Percentiles rank a stretch among this genome's conserved stretches.
Conservation (phyloP, 2,888 invertebrate species). For the Flabesymbios commensalis region DNA sequence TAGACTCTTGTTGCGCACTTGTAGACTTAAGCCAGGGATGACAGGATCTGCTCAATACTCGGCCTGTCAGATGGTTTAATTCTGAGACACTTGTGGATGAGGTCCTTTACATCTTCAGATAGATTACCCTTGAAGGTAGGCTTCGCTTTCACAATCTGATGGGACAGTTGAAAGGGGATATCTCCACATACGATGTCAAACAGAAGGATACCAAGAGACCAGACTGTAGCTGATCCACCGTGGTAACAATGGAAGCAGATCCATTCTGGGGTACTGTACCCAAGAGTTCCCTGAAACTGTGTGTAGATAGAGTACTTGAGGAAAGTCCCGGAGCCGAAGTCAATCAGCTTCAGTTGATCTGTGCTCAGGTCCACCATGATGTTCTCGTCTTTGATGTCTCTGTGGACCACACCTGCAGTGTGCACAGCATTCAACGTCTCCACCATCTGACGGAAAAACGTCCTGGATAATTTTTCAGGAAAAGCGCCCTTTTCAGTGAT, state of each 20-base stretch:
- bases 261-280: constrained; percentile 71
- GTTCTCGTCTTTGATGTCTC: constrained; percentile 70
- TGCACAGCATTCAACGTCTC: constrained; percentile 65
- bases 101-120: constrained; percentile 61
- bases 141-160: constrained; percentile 57
- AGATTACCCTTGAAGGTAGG: constrained; percentile 41
- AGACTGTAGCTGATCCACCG: constrained; percentile 68
- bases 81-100: constrained; percentile 65
- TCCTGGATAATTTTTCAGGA: constrained; percentile 64
- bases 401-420: constrained; percentile 65
- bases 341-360: constrained; percentile 66
- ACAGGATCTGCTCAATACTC: constrained; percentile 64
- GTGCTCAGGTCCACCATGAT: constrained; percentile 65
- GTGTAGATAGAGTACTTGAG: constrained; percentile 66
- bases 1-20: too few species aligned
- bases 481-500: constrained; percentile 67
- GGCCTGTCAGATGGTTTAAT: constrained; percentile 64
- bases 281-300: constrained; percentile 69
- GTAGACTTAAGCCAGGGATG: too few species aligned
- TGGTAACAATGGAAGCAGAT: constrained; percentile 65
- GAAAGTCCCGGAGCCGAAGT: constrained; percentile 69
- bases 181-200: constrained; percentile 71
- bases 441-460: constrained; percentile 67
- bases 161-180: constrained; percentile 69
- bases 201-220: constrained; percentile 69